A percentile compares a stretch with the other conserved stretches of the same genome.
Conservation (phyloP, 2,888 invertebrate genomes). For the Epistrophe eligans region DNA sequence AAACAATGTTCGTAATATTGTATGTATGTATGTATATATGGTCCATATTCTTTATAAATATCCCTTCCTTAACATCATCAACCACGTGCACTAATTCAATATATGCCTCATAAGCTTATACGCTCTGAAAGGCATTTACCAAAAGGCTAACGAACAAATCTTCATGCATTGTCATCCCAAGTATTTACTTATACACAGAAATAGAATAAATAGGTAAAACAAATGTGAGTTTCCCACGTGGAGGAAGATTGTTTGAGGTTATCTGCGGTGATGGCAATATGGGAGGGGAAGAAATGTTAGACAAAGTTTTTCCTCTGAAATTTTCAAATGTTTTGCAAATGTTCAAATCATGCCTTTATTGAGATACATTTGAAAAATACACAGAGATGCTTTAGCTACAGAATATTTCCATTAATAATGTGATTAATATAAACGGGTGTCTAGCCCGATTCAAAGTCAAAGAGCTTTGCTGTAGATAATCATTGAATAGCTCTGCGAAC, state of each 20-base stretch:
- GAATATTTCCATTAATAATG: neutral
- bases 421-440: too few species aligned
- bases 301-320: constrained; percentile 26
- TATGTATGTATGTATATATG: too few species aligned
- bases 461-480: too few species aligned
- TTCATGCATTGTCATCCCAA: constrained; percentile 16
- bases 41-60: too few species aligned
- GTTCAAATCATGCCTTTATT: constrained; percentile 8
- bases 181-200: neutral
- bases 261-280: neutral
- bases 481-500: too few species aligned
- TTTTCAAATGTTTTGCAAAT: constrained; percentile 38
- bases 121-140: constrained; percentile 28
- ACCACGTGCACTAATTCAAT: constrained; percentile 36
- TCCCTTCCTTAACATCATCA: too few species aligned
- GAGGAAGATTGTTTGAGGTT: constrained; percentile 2
- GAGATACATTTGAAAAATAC: neutral
- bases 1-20: constrained; percentile 10
- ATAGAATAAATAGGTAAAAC: neutral
- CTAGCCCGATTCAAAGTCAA: too few species aligned
- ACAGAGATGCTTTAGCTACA: neutral
- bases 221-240: constrained; percentile 8
- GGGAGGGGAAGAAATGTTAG: constrained; percentile 56
- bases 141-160: constrained; percentile 2
- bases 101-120: constrained; percentile 27